Evolutionary conservation across 2,888 invertebrate species (phyloP).

Genomic region (Orthosia gracilis): DNA sequence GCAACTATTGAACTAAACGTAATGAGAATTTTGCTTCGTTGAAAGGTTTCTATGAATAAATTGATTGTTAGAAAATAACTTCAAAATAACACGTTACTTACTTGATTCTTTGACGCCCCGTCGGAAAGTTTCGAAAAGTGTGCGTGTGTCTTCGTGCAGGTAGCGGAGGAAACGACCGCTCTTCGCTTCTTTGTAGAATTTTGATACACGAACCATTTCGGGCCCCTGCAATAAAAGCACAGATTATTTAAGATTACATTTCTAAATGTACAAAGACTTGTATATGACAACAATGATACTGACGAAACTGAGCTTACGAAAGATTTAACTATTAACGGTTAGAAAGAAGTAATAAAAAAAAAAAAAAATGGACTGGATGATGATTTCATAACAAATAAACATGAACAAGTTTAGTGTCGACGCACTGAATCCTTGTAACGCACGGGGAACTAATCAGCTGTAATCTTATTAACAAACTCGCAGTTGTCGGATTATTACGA

Average conservation of each 20-base stretch:
- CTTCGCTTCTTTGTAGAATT: conserved; percentile 97
- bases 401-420: conserved; percentile 71
- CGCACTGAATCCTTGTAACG: conserved; percentile 84
- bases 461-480: conserved; percentile 82
- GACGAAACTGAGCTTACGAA: neutral
- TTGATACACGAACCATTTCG: conserved; percentile 96
- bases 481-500: conserved; percentile 53
- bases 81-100: conserved; percentile 85
- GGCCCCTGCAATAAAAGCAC: conserved; percentile 93
- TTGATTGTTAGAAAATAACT: conserved; percentile 22
- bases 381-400: conserved; percentile 35
- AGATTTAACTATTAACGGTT: neutral
- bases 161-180: conserved; percentile 96
- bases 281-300: neutral
- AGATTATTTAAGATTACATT: conserved; percentile 25
- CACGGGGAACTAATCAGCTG: conserved; percentile 78
- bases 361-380: neutral
- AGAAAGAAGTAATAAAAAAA: conserved; percentile 8
- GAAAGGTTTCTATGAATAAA: conserved; percentile 45
- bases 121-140: conserved; percentile 97
- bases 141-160: conserved; percentile 96
- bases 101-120: conserved; percentile 98
- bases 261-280: neutral
- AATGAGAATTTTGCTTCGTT: conserved; percentile 54
- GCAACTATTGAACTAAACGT: conserved; percentile 57